Base-by-base conservation (phyloP, 2,113 vertebrate species). In the Triplophysa dalaica region DNA sequence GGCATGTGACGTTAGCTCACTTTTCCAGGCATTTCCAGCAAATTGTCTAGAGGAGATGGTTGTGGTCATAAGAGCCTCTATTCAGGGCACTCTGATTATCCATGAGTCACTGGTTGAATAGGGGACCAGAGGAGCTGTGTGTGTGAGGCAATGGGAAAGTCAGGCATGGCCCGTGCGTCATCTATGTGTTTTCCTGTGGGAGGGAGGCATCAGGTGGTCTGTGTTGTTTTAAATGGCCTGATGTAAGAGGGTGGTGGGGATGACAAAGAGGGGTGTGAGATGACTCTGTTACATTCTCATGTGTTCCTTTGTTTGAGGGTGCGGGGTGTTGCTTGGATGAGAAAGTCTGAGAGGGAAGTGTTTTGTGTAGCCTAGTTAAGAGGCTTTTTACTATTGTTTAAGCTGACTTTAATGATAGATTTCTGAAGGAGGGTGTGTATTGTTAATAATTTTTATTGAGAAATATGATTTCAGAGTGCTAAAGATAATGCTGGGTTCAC, bases 161-260 rank as follows among this genome's bases (percentile, higher is more conserved):
- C 67, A 66, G 26, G 68, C 33, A 74, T 29, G 14, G 5, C 38
- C 14, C 26, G 38, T 70, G 66, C 58, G 56, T 69, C 58, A 50
- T 38, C 14, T 16, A 29, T 73, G 61, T 74, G 69, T 54, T 50
- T 50, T 66, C 16, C 19, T 52, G 61, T 73, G 69, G 52, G 61
- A 22, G 38, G 21, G 70, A 66, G 52, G 50, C 29, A 58, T 64
- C 63, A 74, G 70, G 63, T 75, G 79, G 48, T 41, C 69, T 67
- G 62, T 70, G 33, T 74, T 54, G 54, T 79, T 24, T 48, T 72
- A 70, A 80, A 72, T 79, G 41, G 24, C 19, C 54, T 73, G 58
- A 63, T 75, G 17, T 19, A 38, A 48, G 21, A 50, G 41, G 41
- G 38, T 61, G 38, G 68, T 70, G 56, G 67, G 58, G 58, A 43